Evolutionary conservation across 2,113 vertebrate genomes (phyloP), one percentile per base, ranked within the genome.

Genomic region (Ceuthmochares aereus): DNA sequence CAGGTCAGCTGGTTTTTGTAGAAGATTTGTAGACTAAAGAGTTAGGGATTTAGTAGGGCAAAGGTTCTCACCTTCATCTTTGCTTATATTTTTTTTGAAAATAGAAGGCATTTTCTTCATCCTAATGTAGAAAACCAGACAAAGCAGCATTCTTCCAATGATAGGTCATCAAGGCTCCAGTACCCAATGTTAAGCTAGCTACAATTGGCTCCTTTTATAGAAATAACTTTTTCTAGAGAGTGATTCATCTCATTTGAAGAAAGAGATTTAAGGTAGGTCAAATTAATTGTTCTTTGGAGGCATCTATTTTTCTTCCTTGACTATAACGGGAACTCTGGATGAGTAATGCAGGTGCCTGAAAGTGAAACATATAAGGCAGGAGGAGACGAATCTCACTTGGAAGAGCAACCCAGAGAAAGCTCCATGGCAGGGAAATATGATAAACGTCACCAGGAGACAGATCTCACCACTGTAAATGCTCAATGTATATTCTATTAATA

Each of bases 261-360:
- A 34, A 93, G 79, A 67, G 32, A 70, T 69, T n/a, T 84, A 88
- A 90, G 63, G 45, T 84, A 93, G 85, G 79, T 93, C 85, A 96
- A 94, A 88, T 25, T 10, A 87, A 89, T 93, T 68, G 40, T 30
- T 86, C 85, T 88, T 90, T 86, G 84, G 67, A 83, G 42, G 45
- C 36, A 32, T 66, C 43, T 92, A 19, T 92, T 88, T 93, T 83
- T 88, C 63, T 86, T 79, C 15, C 32, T 54, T 86, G 59, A 77
- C 67, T 86, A 49, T 69, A 93, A 94, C 88, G n/a, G 69, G 25
- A 80, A 13, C 26, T 85, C 80, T 51, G 26, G 72, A 93, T 86
- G 58, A 80, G 21, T 93, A 76, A 80, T 36, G 34, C 47, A n/a
- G 56, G 14, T 84, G 43, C 47, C 62, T 88, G 42, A 86, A 90